Percentiles rank a stretch among this genome's conserved stretches.
These are phyloP conservation scores for Cavia aperea DNA, from an alignment of 2,113 vertebrate genomes.

Conservation along the genomic window DNA sequence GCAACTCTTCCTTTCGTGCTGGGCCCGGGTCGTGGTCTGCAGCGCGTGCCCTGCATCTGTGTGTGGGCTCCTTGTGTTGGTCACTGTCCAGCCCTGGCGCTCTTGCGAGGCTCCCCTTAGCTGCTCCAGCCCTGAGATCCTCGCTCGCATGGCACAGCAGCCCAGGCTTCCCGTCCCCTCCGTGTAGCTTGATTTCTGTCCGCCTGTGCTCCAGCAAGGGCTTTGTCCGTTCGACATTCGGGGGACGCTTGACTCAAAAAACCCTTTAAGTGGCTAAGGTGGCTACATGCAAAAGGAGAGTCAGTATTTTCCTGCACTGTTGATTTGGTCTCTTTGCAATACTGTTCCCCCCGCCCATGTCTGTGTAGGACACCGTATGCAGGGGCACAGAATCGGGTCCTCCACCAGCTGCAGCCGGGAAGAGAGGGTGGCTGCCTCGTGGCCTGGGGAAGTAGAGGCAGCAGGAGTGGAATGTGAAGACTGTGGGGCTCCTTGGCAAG, in stretches of 20 bases:
- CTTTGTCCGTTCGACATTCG: not conserved
- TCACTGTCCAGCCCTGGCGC: not conserved
- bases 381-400: not conserved
- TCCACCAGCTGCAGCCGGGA: not conserved
- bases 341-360: not conserved
- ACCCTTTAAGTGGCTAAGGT: not conserved
- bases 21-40: not conserved
- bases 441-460: not conserved
- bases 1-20: not conserved
- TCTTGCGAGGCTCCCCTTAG: not conserved
- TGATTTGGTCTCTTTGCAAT: not conserved
- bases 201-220: not conserved
- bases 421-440: not conserved
- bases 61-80: not conserved
- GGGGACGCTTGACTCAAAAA: not conserved
- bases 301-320: not conserved
- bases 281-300: not conserved
- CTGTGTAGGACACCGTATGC: not conserved
- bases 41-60: not conserved
- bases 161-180: not conserved
- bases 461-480: not conserved
- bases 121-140: not conserved
- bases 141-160: not conserved
- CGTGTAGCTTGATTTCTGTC: not conserved
- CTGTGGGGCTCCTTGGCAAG: too few species aligned